phyloP scores from a whole-genome alignment of 2,888 invertebrate species.

The Mycalesis mineus region DNA sequence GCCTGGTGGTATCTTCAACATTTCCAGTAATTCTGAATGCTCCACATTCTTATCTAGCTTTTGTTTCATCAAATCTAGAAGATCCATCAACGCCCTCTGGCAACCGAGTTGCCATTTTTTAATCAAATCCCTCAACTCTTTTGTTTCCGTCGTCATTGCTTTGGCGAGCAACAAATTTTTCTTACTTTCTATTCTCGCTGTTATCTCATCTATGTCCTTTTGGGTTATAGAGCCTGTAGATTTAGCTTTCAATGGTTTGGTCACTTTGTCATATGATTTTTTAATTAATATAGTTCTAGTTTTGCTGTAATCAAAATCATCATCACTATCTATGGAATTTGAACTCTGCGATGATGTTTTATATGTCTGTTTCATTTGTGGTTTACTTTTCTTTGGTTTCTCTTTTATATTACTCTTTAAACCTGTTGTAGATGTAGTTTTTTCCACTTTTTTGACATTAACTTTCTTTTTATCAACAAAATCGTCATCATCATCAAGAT shows the following conservation, averaged over 20 bases:
- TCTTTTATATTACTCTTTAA: constrained; percentile 30
- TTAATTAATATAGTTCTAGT: constrained; percentile 58
- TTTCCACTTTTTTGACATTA: constrained; percentile 35
- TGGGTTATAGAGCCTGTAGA: constrained; percentile 69
- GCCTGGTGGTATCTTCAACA: constrained; percentile 67
- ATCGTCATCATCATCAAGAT: constrained; percentile 42
- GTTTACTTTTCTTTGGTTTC: constrained; percentile 22
- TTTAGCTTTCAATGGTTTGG: constrained; percentile 55
- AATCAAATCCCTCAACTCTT: constrained; percentile 66
- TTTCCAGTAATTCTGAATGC: constrained; percentile 67
- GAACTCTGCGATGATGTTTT: constrained; percentile 43
- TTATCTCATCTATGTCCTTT: constrained; percentile 63
- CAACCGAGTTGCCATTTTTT: constrained; percentile 77
- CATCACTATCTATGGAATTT: constrained; percentile 47
- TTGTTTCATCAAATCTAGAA: constrained; percentile 64
- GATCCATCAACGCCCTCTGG: constrained; percentile 69
- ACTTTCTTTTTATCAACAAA: constrained; percentile 39
- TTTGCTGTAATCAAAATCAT: constrained; percentile 53
- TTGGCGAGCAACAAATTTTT: constrained; percentile 57
- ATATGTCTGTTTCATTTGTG: constrained; percentile 15
- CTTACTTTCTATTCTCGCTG: constrained; percentile 61
- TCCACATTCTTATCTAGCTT: constrained; percentile 64
- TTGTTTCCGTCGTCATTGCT: constrained; percentile 60
- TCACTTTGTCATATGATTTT: constrained; percentile 59
- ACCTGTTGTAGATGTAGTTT: constrained; percentile 38